A percentile compares a stretch with the other conserved stretches of the same genome.
These are phyloP conservation scores for Hyposoter didymator DNA, from an alignment of 2,888 invertebrate genomes.

Conservation along the genomic window DNA sequence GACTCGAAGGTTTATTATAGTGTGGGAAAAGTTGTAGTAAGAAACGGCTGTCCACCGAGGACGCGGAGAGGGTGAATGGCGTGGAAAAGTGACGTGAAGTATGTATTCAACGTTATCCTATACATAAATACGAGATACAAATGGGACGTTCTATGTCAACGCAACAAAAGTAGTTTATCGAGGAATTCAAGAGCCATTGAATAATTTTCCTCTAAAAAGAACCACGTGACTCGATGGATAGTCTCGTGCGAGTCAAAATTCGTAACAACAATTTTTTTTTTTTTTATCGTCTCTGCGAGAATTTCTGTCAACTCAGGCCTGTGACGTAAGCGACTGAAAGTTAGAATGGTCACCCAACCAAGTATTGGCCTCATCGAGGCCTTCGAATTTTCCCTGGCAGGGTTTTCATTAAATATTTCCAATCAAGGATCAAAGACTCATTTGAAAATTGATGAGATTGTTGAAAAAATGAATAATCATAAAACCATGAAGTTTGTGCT, in stretches of 20 bases:
- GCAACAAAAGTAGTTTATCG: not conserved
- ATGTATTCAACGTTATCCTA: constrained; percentile 46
- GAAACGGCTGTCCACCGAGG: constrained; percentile 58
- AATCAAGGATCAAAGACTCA: not conserved
- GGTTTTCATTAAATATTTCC: not conserved
- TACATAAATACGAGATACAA: constrained; percentile 20
- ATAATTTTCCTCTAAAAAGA: not conserved
- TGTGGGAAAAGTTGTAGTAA: constrained; percentile 60
- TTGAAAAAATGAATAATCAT: not conserved
- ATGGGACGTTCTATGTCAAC: not conserved
- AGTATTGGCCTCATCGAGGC: not conserved
- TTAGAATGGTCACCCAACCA: not conserved
- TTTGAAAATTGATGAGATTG: not conserved
- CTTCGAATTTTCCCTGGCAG: too few species aligned
- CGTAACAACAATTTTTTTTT: too few species aligned
- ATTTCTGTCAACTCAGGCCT: too few species aligned
- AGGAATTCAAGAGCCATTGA: not conserved
- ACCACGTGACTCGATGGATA: not conserved
- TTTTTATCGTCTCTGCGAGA: too few species aligned
- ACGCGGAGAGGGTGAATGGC: constrained; percentile 36
- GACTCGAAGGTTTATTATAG: constrained; percentile 59
- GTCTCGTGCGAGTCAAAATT: too few species aligned
- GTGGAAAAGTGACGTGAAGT: constrained; percentile 58
- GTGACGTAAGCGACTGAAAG: too few species aligned
- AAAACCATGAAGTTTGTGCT: not conserved